phyloP scores from a whole-genome alignment of 2,113 vertebrate genomes.

The Cnemophilus loriae region DNA sequence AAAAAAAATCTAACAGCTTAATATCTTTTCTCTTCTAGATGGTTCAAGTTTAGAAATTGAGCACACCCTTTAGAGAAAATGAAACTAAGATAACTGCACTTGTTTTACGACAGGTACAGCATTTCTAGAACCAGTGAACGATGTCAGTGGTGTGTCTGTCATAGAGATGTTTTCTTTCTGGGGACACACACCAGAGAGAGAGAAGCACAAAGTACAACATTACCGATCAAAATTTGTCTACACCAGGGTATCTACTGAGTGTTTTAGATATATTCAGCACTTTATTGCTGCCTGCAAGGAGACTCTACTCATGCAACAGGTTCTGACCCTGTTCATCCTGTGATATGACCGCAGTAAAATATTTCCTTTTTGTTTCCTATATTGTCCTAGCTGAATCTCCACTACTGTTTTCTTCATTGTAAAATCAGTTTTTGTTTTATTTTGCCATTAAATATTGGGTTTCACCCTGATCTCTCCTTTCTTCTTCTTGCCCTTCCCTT shows the following conservation, averaged over 20 bases:
- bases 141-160: background rate
- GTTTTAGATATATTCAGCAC: background rate
- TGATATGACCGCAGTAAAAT: background rate
- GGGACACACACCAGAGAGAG: background rate
- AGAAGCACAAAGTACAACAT: background rate
- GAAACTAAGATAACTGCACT: background rate
- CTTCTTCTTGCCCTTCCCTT: too few species aligned
- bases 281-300: background rate
- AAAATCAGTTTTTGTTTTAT: background rate
- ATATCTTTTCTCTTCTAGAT: background rate
- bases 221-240: background rate
- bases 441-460: background rate
- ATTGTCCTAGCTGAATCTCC: background rate
- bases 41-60: background rate
- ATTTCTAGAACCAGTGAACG: background rate
- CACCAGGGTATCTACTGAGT: background rate
- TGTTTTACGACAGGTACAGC: background rate
- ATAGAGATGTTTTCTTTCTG: background rate
- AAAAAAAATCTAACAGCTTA: background rate
- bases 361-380: background rate
- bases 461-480: background rate
- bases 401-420: background rate
- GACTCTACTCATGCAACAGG: background rate
- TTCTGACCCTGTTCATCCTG: background rate
- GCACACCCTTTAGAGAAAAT: background rate